Conservation (phyloP, 53 echinoderm and acorn worm genomes). For the Zoroaster sp. region DNA sequence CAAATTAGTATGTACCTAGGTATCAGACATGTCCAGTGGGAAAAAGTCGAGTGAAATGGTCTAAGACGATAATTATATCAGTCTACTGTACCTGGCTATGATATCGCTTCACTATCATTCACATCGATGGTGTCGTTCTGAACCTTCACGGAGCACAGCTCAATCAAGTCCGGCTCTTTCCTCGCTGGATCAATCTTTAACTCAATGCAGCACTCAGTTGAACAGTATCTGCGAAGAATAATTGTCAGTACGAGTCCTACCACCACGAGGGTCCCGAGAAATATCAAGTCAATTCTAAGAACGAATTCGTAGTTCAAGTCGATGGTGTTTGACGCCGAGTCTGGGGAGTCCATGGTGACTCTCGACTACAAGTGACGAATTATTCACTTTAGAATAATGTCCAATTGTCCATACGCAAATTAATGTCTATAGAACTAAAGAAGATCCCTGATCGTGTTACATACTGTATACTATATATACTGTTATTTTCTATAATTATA, state of each 20-base stretch:
- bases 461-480: too few species aligned
- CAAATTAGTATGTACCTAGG: not conserved
- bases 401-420: too few species aligned
- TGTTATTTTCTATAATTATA: too few species aligned
- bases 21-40: not conserved
- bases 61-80: not conserved
- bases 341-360: not conserved
- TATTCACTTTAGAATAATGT: too few species aligned
- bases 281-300: slow-evolving; percentile 1
- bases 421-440: too few species aligned
- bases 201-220: not conserved
- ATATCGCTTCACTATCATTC: not conserved
- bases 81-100: not conserved
- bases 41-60: not conserved
- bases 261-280: not conserved
- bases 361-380: not conserved
- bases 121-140: not conserved
- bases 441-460: too few species aligned
- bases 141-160: not conserved
- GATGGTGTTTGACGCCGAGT: not conserved
- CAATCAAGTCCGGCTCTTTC: not conserved
- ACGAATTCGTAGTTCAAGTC: not conserved
- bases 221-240: not conserved
- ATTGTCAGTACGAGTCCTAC: not conserved
- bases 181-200: not conserved